A percentile compares a stretch with the other conserved stretches of the same genome.
Conservation (phyloP, 2,797 vertebrate genomes). For the Parotocinclus haroldoi region DNA sequence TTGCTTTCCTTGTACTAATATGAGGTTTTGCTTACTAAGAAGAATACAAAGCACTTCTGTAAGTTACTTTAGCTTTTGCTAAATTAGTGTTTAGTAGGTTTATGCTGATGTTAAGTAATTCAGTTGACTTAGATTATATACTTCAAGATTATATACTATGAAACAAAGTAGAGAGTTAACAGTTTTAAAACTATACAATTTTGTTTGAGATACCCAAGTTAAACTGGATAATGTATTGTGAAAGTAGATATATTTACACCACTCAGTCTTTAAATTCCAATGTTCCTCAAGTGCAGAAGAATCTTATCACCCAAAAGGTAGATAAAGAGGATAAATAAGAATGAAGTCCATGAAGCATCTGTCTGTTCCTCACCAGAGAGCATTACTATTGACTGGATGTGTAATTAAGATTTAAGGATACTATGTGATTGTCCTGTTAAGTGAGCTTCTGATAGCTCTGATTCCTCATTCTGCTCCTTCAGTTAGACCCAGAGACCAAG, state of each 20-base stretch:
- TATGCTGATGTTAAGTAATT: too few species aligned
- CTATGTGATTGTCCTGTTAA: slow-evolving; percentile 74
- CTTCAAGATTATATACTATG: too few species aligned
- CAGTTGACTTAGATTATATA: too few species aligned
- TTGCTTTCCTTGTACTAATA: too few species aligned
- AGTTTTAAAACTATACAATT: too few species aligned
- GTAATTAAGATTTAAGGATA: slow-evolving; percentile 78
- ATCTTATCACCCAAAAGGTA: slow-evolving; percentile 23
- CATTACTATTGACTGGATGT: slow-evolving; percentile 67
- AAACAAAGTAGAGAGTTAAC: too few species aligned
- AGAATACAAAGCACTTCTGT: too few species aligned
- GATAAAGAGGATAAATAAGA: slow-evolving; percentile 40
- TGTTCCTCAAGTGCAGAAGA: slow-evolving; percentile 24
- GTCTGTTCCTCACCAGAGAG: slow-evolving; percentile 67
- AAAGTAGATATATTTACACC: slow-evolving; percentile 10
- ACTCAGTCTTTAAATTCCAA: slow-evolving; percentile 6
- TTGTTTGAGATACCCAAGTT: too few species aligned
- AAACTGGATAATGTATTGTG: slow-evolving; percentile 2
- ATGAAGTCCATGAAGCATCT: slow-evolving; percentile 62
- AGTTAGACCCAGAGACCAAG: slow-evolving; percentile 52
- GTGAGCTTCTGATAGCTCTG: slow-evolving; percentile 68
- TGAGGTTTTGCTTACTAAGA: too few species aligned
- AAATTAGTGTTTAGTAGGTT: too few species aligned
- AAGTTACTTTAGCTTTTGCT: too few species aligned
- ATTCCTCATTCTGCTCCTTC: slow-evolving; percentile 64